Evolutionary conservation across 2,797 vertebrate genomes (phyloP).

Genomic region (Melanotaenia boesemani): DNA sequence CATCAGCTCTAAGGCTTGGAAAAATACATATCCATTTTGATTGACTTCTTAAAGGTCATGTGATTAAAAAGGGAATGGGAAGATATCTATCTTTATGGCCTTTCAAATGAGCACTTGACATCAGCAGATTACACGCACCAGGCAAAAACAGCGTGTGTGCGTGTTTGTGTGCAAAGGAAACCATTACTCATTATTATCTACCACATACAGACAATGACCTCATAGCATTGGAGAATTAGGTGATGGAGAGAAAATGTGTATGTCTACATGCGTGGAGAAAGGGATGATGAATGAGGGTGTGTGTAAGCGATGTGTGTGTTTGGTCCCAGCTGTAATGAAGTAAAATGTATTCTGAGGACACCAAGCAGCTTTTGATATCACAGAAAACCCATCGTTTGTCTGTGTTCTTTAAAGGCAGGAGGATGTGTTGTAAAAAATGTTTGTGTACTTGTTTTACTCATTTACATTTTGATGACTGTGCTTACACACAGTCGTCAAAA

Average conservation of each 20-base stretch:
- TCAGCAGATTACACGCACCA: constrained; percentile 46
- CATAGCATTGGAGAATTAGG: constrained; percentile 45
- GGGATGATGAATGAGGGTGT: constrained; percentile 36
- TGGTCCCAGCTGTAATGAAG: constrained; percentile 29
- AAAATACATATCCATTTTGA: constrained; percentile 56
- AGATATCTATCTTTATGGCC: constrained; percentile 65
- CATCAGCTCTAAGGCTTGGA: constrained; percentile 9
- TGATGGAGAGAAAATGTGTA: constrained; percentile 28
- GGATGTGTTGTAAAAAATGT: not conserved
- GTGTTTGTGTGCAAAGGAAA: constrained; percentile 13
- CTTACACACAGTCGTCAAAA: too few relatives aligned
- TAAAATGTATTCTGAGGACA: constrained; percentile 50
- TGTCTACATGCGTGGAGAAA: constrained; percentile 33
- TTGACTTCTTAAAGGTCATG: constrained; percentile 72
- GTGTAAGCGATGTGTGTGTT: constrained; percentile 4
- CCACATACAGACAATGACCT: constrained; percentile 58
- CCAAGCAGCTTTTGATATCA: constrained; percentile 20
- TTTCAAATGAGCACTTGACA: constrained; percentile 57
- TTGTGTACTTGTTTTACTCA: not conserved
- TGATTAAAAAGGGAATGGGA: constrained; percentile 58
- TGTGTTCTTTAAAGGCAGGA: constrained; percentile 1
- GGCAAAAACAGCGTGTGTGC: constrained; percentile 16
- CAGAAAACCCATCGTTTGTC: constrained; percentile 7
- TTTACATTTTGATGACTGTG: not conserved
- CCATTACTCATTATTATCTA: constrained; percentile 65